Conservation (phyloP, 1,140 invertebrate genomes). For the Drosophila serrata region DNA sequence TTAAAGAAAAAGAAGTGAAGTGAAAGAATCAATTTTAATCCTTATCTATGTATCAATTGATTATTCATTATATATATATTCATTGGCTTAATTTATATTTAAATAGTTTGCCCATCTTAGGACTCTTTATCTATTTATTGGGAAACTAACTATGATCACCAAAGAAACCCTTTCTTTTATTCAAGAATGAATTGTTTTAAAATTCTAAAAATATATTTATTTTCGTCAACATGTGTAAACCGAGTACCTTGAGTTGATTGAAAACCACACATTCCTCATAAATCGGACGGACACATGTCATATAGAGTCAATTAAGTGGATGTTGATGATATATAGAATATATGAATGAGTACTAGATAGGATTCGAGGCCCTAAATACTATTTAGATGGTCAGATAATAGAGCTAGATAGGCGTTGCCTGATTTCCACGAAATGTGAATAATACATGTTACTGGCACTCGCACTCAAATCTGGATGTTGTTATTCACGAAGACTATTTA, state of each 20-base stretch:
- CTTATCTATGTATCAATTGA: too few relatives aligned
- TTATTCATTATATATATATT: too few relatives aligned
- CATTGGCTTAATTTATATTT: too few relatives aligned
- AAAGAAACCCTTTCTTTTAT: background rate
- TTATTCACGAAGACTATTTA: conserved; percentile 30
- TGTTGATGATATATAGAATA: background rate
- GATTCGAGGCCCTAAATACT: conserved; percentile 2
- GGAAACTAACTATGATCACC: too few relatives aligned
- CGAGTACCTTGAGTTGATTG: conserved; percentile 21
- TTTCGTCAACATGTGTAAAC: background rate
- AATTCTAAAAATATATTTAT: background rate
- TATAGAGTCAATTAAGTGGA: conserved; percentile 25
- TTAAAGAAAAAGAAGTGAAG: too few relatives aligned
- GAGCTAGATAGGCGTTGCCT: background rate
- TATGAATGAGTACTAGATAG: conserved; percentile 10
- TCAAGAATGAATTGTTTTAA: background rate
- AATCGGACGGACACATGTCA: conserved; percentile 22
- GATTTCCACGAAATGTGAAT: conserved; percentile 25
- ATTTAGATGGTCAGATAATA: conserved; percentile 29
- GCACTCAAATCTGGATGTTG: conserved; percentile 32
- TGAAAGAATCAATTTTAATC: too few relatives aligned
- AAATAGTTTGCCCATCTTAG: too few relatives aligned
- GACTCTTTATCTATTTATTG: too few relatives aligned
- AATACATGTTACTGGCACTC: conserved; percentile 1
- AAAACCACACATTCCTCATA: conserved; percentile 25